Base-by-base conservation (phyloP, 1,140 invertebrate species). In the Aphidius ervi region DNA sequence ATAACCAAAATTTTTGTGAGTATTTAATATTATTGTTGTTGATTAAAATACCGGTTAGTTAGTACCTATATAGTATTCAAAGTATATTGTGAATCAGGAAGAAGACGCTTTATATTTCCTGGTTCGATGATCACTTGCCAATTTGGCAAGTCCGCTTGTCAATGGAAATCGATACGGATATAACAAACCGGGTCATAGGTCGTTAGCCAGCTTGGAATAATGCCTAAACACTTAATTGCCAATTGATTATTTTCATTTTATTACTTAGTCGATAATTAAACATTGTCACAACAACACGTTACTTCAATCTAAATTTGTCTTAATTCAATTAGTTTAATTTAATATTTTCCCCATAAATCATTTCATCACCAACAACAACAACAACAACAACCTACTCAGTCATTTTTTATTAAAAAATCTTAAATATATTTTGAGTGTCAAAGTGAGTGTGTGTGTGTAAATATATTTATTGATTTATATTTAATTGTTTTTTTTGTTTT, bases 111-210 rank as follows among this genome's bases (percentile, higher is more conserved):
- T n/a, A 42, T 42, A 46, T 57, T 48, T 58, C 41, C 48, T 49
- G 46, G n/a, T 54, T 9, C 48, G 23, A 31, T 47, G 20, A 20
- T 42, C 6, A 43, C 23, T 49, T 65, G 63, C 50, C 66, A 66
- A 66, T 69, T 75, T 74, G 71, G 72, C 74, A 70, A 52, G 61
- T 59, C 58, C 50, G 72, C 49, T 74, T 74, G 72, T 76, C 72
- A 76, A 76, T 77, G 74, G 76, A 75, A 76, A 76, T 72, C 71
- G 65, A 74, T 74, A 67, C 65, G 49, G 55, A 74, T 68, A 70
- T 68, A 74, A 72, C 59, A 67, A 50, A 50, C 23, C 37, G 64
- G 74, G 74, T 68, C 68, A 74, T 68, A 70, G 75, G 71, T 70
- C 72, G 76, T 76, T 71, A 70, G 69, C 69, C 73, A 69, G 62